Evolutionary conservation across 2,888 invertebrate genomes (phyloP).

Genomic region (Dynastes tityus): DNA sequence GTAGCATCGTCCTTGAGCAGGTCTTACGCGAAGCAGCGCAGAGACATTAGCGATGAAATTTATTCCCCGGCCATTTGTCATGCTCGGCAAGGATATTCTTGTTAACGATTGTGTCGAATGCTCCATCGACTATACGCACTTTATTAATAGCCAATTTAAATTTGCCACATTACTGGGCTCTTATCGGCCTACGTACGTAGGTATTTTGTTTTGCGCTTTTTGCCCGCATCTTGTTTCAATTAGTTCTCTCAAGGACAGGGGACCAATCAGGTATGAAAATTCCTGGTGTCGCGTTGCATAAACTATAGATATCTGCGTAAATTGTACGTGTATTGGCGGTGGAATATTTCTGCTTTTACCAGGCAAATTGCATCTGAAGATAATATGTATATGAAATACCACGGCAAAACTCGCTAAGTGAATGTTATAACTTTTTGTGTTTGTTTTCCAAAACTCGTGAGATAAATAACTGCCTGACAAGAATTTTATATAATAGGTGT

Average conservation of each 20-base stretch:
- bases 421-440: too few relatives aligned
- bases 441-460: not conserved
- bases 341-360: constrained; percentile 9
- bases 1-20: constrained; percentile 31
- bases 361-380: not conserved
- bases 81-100: constrained; percentile 38
- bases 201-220: constrained; percentile 5
- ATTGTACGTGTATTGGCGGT: not conserved
- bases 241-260: constrained; percentile 13
- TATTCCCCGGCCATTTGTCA: constrained; percentile 40
- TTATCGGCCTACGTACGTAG: constrained; percentile 7
- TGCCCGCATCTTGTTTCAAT: constrained; percentile 26
- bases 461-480: not conserved
- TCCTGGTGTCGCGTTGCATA: constrained; percentile 9
- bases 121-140: constrained; percentile 15
- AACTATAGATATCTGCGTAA: not conserved
- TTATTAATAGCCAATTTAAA: constrained; percentile 40
- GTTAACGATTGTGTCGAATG: constrained; percentile 39
- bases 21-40: constrained; percentile 2
- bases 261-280: constrained; percentile 24
- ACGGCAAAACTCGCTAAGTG: too few relatives aligned
- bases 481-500: not conserved
- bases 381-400: too few relatives aligned
- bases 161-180: constrained; percentile 30
- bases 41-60: constrained; percentile 35